These are phyloP conservation scores for Trinectes maculatus DNA, from an alignment of 2,113 vertebrate genomes.

Conservation along the genomic window DNA sequence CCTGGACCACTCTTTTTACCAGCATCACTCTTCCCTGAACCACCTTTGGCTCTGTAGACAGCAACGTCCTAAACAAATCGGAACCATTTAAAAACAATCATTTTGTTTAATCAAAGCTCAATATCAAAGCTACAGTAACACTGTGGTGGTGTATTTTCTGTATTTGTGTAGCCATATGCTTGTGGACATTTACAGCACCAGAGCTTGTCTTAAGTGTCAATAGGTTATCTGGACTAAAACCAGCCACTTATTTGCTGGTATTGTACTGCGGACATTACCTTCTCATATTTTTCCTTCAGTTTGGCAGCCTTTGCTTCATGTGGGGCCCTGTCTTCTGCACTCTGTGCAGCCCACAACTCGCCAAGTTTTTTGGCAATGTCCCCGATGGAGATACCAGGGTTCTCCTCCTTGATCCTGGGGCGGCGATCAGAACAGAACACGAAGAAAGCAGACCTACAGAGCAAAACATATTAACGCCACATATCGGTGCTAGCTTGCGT, in stretches of 20 bases:
- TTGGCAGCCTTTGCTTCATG: constrained; percentile 92
- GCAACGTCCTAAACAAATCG: constrained; percentile 87
- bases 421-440: constrained; percentile 96
- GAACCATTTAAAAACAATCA: too few relatives aligned
- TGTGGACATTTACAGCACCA: too few relatives aligned
- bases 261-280: too few relatives aligned
- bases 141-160: too few relatives aligned
- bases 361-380: constrained; percentile 96
- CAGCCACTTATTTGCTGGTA: too few relatives aligned
- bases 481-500: too few relatives aligned
- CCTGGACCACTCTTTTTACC: constrained; percentile 93
- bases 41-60: constrained; percentile 89
- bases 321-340: constrained; percentile 90
- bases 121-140: too few relatives aligned
- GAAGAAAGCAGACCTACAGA: constrained; percentile 92
- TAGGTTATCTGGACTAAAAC: too few relatives aligned
- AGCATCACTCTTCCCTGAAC: constrained; percentile 81
- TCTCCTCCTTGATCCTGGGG: constrained; percentile 89
- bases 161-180: too few relatives aligned
- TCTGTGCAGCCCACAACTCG: constrained; percentile 91
- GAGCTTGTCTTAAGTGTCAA: too few relatives aligned
- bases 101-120: too few relatives aligned
- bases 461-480: too few relatives aligned
- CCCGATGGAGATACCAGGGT: constrained; percentile 93
- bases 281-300: constrained; percentile 97